Evolutionary conservation across 1,140 invertebrate genomes (phyloP).

Genomic region (Vanessa tameamea): DNA sequence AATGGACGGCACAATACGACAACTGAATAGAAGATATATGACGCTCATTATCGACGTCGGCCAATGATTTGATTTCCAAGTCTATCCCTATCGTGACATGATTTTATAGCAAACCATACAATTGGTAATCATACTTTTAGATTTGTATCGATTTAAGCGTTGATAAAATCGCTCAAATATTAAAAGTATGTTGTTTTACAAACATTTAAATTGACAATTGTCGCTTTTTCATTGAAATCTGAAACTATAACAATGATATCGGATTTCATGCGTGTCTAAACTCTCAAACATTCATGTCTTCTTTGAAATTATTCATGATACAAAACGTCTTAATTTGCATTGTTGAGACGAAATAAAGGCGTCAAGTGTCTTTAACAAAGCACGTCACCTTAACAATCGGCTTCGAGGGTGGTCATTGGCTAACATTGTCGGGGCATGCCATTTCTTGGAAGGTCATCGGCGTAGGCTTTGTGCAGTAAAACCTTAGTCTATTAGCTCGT

Average conservation of each 20-base stretch:
- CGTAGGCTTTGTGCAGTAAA: constrained; percentile 53
- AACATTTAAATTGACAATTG: background rate
- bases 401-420: constrained; percentile 68
- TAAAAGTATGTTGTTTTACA: background rate
- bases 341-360: constrained; percentile 57
- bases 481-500: constrained; percentile 60
- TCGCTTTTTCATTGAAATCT: constrained; percentile 8
- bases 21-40: constrained; percentile 49
- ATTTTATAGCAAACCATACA: background rate
- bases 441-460: constrained; percentile 72
- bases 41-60: constrained; percentile 11
- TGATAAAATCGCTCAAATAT: background rate
- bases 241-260: constrained; percentile 16
- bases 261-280: constrained; percentile 31
- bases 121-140: background rate
- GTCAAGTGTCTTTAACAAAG: constrained; percentile 63
- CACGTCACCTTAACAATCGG: constrained; percentile 56
- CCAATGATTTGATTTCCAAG: constrained; percentile 23
- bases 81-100: background rate
- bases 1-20: constrained; percentile 41
- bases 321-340: constrained; percentile 54
- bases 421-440: constrained; percentile 40
- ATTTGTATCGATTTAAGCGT: background rate
- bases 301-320: constrained; percentile 36
- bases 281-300: constrained; percentile 30